Evolutionary conservation across 2,113 vertebrate species (phyloP).

Genomic region (Syrmaticus mikado): DNA sequence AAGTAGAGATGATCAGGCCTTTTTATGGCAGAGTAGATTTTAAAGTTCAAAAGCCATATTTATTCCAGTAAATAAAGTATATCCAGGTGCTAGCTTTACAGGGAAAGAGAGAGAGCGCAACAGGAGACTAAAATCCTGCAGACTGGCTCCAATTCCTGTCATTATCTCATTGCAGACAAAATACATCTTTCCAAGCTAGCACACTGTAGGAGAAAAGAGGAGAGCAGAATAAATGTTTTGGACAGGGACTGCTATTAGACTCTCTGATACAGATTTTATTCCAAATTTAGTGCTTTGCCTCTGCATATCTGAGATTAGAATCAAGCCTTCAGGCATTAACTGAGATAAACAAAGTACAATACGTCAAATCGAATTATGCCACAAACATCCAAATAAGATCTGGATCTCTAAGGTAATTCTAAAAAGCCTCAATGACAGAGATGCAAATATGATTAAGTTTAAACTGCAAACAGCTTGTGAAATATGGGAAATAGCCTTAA

Average conservation of each 20-base stretch:
- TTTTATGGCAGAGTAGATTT: neutral
- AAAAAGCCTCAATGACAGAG: neutral
- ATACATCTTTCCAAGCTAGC: neutral
- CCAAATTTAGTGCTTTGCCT: conserved; percentile 28
- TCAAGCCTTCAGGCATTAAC: conserved; percentile 50
- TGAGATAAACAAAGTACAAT: conserved; percentile 59
- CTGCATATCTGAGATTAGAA: conserved; percentile 41
- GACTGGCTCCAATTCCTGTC: neutral
- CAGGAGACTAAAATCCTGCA: neutral
- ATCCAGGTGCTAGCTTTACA: neutral
- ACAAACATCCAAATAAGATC: conserved; percentile 56
- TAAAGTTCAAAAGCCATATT: neutral
- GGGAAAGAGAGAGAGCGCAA: neutral
- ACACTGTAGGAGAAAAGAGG: neutral
- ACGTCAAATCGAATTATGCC: conserved; percentile 44
- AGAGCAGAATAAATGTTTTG: conserved; percentile 24
- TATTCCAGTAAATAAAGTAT: neutral
- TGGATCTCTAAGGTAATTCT: conserved; percentile 51
- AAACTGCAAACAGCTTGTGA: conserved; percentile 49
- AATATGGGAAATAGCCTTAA: conserved; percentile 53
- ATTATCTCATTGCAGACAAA: neutral
- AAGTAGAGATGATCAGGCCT: neutral
- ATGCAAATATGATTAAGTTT: conserved; percentile 56
- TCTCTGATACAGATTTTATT: conserved; percentile 15
- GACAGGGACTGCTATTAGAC: conserved; percentile 34